phyloP scores from a whole-genome alignment of 1,140 invertebrate species.

The Kradibia gibbosae region DNA sequence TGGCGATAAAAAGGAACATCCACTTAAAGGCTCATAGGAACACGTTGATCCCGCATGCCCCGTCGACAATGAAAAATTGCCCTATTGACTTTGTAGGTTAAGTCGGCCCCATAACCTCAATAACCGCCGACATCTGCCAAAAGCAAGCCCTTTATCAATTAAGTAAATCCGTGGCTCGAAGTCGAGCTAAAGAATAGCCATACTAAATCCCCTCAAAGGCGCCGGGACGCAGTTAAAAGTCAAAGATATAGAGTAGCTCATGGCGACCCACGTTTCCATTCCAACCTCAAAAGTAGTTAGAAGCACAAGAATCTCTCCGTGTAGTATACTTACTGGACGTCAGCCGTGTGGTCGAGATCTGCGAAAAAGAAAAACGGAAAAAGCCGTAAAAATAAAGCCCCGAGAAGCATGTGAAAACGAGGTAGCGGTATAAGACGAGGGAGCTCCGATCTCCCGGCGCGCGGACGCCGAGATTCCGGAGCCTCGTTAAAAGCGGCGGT shows the following conservation, averaged over 20 bases:
- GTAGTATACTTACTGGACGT: slow-evolving; percentile 98
- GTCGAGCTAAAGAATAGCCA: too few relatives aligned
- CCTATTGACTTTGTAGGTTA: slow-evolving; percentile 60
- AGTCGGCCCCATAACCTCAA: slow-evolving; percentile 55
- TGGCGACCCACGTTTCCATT: slow-evolving; percentile 24
- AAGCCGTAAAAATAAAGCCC: not conserved
- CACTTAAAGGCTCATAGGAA: not conserved
- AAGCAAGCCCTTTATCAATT: too few relatives aligned
- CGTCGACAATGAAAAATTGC: not conserved
- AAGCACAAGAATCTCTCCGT: not conserved
- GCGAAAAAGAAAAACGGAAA: slow-evolving; percentile 71
- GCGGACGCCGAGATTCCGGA: too few relatives aligned
- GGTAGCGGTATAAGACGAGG: too few relatives aligned
- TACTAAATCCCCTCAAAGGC: not conserved
- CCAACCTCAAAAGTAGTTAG: slow-evolving; percentile 32
- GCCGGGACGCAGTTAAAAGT: not conserved
- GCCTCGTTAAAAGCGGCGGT: not conserved
- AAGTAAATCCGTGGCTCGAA: too few relatives aligned
- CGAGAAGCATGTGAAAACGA: too few relatives aligned
- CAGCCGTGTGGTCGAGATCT: slow-evolving; percentile 98
- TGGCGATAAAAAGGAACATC: slow-evolving; percentile 63
- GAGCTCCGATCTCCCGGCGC: not conserved
- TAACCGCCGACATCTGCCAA: not conserved
- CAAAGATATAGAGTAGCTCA: not conserved
- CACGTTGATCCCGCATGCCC: not conserved